These are phyloP conservation scores for Silurus asotus DNA, from an alignment of 2,113 vertebrate genomes.

Conservation along the genomic window DNA sequence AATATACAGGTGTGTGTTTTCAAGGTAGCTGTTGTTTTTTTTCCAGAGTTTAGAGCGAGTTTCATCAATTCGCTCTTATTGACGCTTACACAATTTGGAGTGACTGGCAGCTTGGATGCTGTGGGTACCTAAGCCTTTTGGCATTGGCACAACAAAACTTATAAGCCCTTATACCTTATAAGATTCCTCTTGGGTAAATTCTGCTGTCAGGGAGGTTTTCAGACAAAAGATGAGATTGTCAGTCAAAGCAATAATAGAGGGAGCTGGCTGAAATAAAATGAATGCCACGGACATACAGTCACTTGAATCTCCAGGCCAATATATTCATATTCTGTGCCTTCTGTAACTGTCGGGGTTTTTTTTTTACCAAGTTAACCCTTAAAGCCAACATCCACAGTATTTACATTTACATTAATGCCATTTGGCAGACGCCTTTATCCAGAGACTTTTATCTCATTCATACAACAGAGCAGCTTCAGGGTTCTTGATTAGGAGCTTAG, in stretches of 20 bases:
- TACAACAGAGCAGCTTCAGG: too few relatives aligned
- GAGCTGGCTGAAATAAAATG: not conserved
- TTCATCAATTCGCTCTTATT: conserved; percentile 28
- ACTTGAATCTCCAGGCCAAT: not conserved
- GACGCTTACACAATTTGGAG: conserved; percentile 17
- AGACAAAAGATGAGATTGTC: not conserved
- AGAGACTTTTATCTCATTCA: too few relatives aligned
- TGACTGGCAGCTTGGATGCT: conserved; percentile 17
- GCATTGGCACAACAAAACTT: conserved; percentile 31
- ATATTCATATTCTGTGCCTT: not conserved
- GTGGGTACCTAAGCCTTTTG: conserved; percentile 25
- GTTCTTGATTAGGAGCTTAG: too few relatives aligned
- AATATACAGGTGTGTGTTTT: not conserved
- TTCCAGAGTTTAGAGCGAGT: not conserved
- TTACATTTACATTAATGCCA: too few relatives aligned
- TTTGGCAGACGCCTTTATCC: too few relatives aligned
- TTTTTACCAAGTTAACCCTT: not conserved
- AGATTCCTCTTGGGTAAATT: conserved; percentile 2
- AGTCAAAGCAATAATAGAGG: not conserved
- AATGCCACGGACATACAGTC: conserved; percentile 1
- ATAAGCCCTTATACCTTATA: not conserved
- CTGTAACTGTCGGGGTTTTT: not conserved
- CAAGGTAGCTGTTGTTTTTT: not conserved
- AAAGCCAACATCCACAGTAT: not conserved
- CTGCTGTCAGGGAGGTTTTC: conserved; percentile 15